Evolutionary conservation across 2,888 invertebrate species (phyloP).

Genomic region (Yponomeuta cagnagella): DNA sequence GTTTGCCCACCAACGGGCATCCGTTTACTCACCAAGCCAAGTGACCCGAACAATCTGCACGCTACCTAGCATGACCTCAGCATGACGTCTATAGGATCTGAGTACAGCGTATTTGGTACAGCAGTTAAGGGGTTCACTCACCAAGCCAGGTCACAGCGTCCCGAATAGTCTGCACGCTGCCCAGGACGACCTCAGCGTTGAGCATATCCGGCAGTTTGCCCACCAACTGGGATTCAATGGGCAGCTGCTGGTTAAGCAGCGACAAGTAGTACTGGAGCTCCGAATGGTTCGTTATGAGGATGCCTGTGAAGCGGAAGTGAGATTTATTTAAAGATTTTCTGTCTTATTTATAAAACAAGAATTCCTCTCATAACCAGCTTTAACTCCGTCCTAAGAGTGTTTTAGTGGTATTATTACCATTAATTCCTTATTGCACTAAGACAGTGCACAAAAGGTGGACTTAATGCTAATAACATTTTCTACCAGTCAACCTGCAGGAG

Average conservation of each 20-base stretch:
- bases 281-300: slow-evolving; percentile 98
- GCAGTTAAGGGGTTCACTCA: slow-evolving; percentile 23
- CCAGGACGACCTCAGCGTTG: slow-evolving; percentile 98
- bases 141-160: slow-evolving; percentile 96
- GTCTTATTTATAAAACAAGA: too few relatives aligned
- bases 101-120: too few relatives aligned
- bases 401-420: too few relatives aligned
- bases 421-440: too few relatives aligned
- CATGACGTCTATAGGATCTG: too few relatives aligned
- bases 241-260: slow-evolving; percentile 97
- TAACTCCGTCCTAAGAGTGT: too few relatives aligned
- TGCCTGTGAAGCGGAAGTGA: slow-evolving; percentile 71
- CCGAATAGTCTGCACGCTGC: slow-evolving; percentile 89
- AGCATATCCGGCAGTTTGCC: slow-evolving; percentile 96
- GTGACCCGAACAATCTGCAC: slow-evolving; percentile 58
- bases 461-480: too few relatives aligned
- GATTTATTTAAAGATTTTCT: neutral
- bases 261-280: slow-evolving; percentile 99
- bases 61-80: too few relatives aligned
- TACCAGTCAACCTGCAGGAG: too few relatives aligned
- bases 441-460: too few relatives aligned
- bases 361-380: too few relatives aligned
- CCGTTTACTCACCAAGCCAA: slow-evolving; percentile 82
- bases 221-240: slow-evolving; percentile 97
- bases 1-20: slow-evolving; percentile 88